Percentiles rank a stretch among this genome's conserved stretches.
These are phyloP conservation scores for Rhagophthalmus giganteus DNA, from an alignment of 2,888 invertebrate genomes.

Conservation along the genomic window DNA sequence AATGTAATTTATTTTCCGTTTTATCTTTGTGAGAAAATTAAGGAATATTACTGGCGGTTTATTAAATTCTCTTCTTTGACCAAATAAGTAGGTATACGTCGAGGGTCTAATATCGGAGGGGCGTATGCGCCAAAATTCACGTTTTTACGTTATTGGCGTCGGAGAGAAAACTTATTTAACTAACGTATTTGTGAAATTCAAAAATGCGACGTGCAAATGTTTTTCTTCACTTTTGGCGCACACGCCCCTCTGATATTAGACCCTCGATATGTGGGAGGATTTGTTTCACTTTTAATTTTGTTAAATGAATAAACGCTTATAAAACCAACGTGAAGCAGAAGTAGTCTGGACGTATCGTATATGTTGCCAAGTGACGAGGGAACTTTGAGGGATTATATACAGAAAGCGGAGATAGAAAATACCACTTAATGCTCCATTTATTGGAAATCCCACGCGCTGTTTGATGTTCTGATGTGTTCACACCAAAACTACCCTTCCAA, in stretches of 20 bases:
- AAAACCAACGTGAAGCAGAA: slow-evolving; percentile 16
- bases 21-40: neutral
- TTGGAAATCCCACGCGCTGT: slow-evolving; percentile 31
- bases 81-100: no score
- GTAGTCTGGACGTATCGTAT: slow-evolving; percentile 7
- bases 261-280: no score
- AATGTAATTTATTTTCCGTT: neutral
- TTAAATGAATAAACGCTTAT: slow-evolving; percentile 14
- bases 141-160: no score
- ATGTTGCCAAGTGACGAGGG: slow-evolving; percentile 29
- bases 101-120: no score
- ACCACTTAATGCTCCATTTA: slow-evolving; percentile 31
- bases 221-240: no score
- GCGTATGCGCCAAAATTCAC: no score
- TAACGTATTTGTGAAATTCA: no score
- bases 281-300: no score
- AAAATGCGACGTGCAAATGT: no score
- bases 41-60: neutral
- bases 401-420: slow-evolving; percentile 30
- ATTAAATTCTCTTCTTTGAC: neutral
- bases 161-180: neutral
- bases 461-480: slow-evolving; percentile 31
- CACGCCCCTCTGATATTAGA: no score
- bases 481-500: slow-evolving; percentile 25
- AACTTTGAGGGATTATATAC: slow-evolving; percentile 26